Base-by-base conservation (phyloP, 2,888 invertebrate genomes). In the Frankliniella fusca region DNA sequence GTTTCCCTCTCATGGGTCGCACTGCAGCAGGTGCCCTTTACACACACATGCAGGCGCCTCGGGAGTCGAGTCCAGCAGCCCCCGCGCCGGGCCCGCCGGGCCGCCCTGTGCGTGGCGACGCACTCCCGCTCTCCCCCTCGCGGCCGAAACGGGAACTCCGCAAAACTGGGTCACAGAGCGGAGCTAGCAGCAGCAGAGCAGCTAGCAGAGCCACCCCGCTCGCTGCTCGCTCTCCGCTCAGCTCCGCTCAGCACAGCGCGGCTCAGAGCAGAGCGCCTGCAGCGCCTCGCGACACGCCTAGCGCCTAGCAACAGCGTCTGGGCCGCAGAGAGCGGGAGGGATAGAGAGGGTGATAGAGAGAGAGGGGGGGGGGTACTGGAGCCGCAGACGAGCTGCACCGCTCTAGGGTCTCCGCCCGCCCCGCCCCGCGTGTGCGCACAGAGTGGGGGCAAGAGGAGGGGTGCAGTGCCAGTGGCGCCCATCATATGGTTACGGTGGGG, bases 61-160 rank as follows among this genome's bases (percentile, higher is more conserved):
- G 38, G 38, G 2, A 5, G 38, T 38, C n/a, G n/a, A n/a, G 38
- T 38, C 38, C 38, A 38, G 38, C 38, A 38, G 38, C 38, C 38
- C 38, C 38, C 38, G 38, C 3, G 3, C 38, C 38, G 38, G 38
- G 38, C 38, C 38, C 3, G 3, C 5, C 2, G 38, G 38, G 3
- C 5, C 2, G 38, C 38, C 5, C 38, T 38, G 38, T 38, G 38
- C 38, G 38, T 38, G 38, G 38, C 38, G 38, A 38, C 5, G 61
- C 61, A 18, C 61, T n/a, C 20, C 18, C n/a, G 61, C 61, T 18
- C 61, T 18, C n/a, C n/a, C 61, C 23, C 70, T 12, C 70, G 70
- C 70, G 70, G 70, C 70, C 27, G 23, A 76, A 76, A 76, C 70
- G 70, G 70, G 70, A 76, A 76, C 70, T 76, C 70, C 70, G 27